A percentile compares a stretch with the other conserved stretches of the same genome.
phyloP scores from a whole-genome alignment of 1,140 invertebrate genomes.

The Physella acuta region DNA sequence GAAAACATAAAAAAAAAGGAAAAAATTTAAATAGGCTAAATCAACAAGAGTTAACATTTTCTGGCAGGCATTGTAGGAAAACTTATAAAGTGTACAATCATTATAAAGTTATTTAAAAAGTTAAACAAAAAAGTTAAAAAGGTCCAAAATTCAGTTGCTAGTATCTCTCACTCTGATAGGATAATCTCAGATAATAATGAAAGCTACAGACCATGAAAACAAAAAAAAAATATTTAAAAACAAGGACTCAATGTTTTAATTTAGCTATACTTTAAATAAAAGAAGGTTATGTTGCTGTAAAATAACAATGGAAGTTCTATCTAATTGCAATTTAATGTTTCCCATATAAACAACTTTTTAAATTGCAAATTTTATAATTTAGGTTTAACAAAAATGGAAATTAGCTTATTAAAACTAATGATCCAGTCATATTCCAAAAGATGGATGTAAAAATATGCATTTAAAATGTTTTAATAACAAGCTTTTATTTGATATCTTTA shows the following conservation, averaged over 20 bases:
- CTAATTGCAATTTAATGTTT: too few relatives aligned
- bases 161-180: background rate
- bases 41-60: background rate
- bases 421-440: too few relatives aligned
- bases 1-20: constrained; percentile 20
- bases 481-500: too few relatives aligned
- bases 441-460: too few relatives aligned
- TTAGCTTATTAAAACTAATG: too few relatives aligned
- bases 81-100: background rate
- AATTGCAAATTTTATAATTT: too few relatives aligned
- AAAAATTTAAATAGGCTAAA: background rate
- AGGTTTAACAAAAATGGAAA: too few relatives aligned
- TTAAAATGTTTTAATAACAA: too few relatives aligned
- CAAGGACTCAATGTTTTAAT: too few relatives aligned
- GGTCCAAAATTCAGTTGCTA: background rate
- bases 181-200: background rate
- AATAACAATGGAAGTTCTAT: background rate
- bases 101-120: constrained; percentile 2
- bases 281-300: background rate
- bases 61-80: background rate
- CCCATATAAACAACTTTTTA: too few relatives aligned
- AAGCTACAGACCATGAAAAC: background rate
- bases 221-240: background rate
- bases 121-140: background rate
- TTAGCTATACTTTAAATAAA: background rate